Evolutionary conservation across 2,113 vertebrate species (phyloP).

Genomic region (Hydropotes inermis): DNA sequence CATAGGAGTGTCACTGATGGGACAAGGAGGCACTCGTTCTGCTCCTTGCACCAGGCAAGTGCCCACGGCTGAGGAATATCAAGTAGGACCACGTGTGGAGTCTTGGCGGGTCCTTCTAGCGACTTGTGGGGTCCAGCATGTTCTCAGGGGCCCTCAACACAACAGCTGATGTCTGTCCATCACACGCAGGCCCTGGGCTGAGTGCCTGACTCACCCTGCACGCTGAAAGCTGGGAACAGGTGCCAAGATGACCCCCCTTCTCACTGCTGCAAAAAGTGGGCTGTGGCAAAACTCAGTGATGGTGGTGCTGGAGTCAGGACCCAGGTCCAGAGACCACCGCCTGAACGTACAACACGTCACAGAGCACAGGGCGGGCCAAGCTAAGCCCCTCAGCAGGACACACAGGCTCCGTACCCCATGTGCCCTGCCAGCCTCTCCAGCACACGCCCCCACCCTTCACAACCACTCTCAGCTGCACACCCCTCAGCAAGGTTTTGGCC

Average conservation of each 20-base stretch:
- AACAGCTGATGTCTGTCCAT: background rate
- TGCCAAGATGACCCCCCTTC: background rate
- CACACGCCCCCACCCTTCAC: background rate
- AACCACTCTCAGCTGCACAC: background rate
- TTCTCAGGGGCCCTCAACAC: background rate
- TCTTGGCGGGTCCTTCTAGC: background rate
- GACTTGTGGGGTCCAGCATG: background rate
- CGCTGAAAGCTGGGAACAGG: accelerated
- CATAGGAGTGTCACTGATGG: background rate
- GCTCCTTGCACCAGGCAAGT: background rate
- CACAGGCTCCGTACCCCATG: background rate
- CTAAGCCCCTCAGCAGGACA: background rate
- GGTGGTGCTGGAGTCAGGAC: background rate
- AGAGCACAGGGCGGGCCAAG: background rate
- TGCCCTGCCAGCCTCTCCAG: background rate
- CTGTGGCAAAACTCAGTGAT: background rate
- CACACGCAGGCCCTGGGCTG: background rate
- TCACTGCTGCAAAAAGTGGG: background rate
- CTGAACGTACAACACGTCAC: background rate
- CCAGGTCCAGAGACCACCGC: background rate
- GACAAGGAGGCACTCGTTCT: background rate
- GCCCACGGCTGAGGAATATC: background rate
- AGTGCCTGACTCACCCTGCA: background rate
- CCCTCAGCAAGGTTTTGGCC: background rate
- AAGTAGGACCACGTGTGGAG: background rate